Conservation (phyloP, 2,888 invertebrate species). For the Epinotia demarniana region DNA sequence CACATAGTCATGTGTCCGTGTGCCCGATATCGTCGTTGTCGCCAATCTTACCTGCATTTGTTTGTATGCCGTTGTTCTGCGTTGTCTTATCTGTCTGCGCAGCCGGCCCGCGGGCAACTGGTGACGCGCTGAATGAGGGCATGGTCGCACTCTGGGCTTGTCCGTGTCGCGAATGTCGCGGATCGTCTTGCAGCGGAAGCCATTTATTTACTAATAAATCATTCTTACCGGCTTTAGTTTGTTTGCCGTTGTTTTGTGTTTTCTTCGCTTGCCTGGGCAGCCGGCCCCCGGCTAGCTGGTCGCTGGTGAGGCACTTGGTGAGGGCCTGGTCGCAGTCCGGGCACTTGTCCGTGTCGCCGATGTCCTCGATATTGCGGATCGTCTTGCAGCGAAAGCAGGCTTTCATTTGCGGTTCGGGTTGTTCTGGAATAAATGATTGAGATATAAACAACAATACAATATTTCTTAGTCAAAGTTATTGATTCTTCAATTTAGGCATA, state of each 20-base stretch:
- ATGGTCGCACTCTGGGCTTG: not conserved
- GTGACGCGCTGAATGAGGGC: not conserved
- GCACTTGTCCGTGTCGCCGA: too few species aligned
- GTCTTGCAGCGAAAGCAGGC: too few species aligned
- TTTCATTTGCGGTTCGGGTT: not conserved
- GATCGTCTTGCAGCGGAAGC: not conserved
- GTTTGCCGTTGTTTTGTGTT: not conserved
- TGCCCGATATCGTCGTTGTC: not conserved
- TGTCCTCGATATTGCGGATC: too few species aligned
- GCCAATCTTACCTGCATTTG: not conserved
- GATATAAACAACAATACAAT: not conserved
- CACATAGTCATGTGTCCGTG: too few species aligned
- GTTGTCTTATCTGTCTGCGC: not conserved
- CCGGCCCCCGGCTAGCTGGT: not conserved
- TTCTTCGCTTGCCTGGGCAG: not conserved
- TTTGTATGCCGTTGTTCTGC: not conserved
- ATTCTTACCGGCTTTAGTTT: not conserved
- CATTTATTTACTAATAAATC: not conserved
- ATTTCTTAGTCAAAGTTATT: too few species aligned
- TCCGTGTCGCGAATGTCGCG: not conserved
- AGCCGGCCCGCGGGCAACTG: not conserved
- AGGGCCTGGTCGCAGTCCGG: not conserved
- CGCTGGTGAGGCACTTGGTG: not conserved
- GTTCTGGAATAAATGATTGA: not conserved
- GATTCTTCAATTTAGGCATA: too few species aligned